phyloP scores from a whole-genome alignment of 1,140 invertebrate species.

The Campoletis sonorensis region DNA sequence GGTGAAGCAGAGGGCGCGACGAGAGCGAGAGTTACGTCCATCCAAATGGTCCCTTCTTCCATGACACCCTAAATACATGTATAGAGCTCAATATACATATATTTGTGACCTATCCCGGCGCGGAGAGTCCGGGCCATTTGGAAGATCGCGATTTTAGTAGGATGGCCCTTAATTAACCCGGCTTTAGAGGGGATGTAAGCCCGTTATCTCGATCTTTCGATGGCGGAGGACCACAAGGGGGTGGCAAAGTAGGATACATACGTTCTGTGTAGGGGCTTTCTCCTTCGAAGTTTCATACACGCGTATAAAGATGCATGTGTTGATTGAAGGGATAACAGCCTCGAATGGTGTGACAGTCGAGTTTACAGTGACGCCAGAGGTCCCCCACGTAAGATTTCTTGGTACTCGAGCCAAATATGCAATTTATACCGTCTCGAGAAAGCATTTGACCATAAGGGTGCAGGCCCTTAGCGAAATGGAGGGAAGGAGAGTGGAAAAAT shows the following conservation, averaged over 20 bases:
- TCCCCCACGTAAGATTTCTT: slow-evolving; percentile 10
- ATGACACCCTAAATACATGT: background rate
- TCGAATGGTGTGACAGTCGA: too few species aligned
- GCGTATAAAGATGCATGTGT: too few species aligned
- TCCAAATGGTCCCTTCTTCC: slow-evolving; percentile 17
- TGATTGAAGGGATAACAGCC: background rate
- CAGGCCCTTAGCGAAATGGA: slow-evolving; percentile 13
- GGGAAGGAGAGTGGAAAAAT: slow-evolving; percentile 31
- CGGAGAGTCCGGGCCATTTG: slow-evolving; percentile 44
- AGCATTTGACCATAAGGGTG: slow-evolving; percentile 10
- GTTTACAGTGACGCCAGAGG: background rate
- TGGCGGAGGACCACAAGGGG: slow-evolving; percentile 27
- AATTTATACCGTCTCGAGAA: too few species aligned
- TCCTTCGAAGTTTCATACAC: background rate
- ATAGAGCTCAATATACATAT: too few species aligned
- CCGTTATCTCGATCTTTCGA: slow-evolving; percentile 65
- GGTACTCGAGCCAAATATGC: background rate
- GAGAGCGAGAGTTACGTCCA: slow-evolving; percentile 14
- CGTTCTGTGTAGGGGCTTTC: background rate
- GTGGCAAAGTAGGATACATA: slow-evolving; percentile 35
- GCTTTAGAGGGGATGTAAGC: slow-evolving; percentile 62
- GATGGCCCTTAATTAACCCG: slow-evolving; percentile 69
- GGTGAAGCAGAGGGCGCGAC: background rate
- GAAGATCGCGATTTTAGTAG: slow-evolving; percentile 59
- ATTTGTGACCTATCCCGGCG: slow-evolving; percentile 20